A percentile compares a stretch with the other conserved stretches of the same genome.
These are phyloP conservation scores for Zaprionus taronus DNA, from an alignment of 1,140 invertebrate genomes.

Conservation along the genomic window DNA sequence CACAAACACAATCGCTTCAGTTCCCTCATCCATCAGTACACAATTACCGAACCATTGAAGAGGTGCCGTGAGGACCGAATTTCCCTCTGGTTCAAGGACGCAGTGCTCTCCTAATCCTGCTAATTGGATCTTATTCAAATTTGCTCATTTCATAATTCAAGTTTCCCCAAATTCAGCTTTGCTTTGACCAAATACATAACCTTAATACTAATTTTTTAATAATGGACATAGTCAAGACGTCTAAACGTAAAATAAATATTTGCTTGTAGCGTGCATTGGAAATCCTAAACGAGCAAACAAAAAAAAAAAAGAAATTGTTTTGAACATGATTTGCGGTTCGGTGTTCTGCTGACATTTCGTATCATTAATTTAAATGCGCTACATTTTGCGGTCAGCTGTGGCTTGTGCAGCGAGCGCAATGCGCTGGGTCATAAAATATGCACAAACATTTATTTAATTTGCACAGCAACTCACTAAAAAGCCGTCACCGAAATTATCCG, in stretches of 20 bases:
- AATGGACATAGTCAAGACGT: slow-evolving; percentile 17
- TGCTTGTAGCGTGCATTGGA: background rate
- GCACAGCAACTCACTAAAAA: slow-evolving; percentile 30
- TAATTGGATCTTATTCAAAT: background rate
- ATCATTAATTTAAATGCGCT: slow-evolving; percentile 75
- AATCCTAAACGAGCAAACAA: background rate
- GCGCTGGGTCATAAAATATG: slow-evolving; percentile 62
- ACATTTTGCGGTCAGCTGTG: slow-evolving; percentile 60
- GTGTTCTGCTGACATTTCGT: slow-evolving; percentile 60
- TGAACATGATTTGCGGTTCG: slow-evolving; percentile 66
- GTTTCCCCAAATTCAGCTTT: background rate
- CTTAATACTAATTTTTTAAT: slow-evolving; percentile 28
- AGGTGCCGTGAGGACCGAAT: slow-evolving; percentile 54
- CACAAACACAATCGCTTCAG: slow-evolving; percentile 47
- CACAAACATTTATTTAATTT: slow-evolving; percentile 54
- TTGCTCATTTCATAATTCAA: background rate
- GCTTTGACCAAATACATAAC: background rate
- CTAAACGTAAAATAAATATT: background rate
- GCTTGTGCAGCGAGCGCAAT: slow-evolving; percentile 33
- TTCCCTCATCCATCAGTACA: slow-evolving; percentile 31
- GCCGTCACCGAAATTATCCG: background rate
- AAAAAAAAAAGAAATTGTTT: background rate
- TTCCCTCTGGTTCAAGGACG: slow-evolving; percentile 63
- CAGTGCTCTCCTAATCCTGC: slow-evolving; percentile 55
- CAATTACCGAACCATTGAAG: slow-evolving; percentile 37